A percentile compares a stretch with the other conserved stretches of the same genome.
These are phyloP conservation scores for Linhomoeus sp. DNA, from an alignment of 2,888 invertebrate species.

Conservation along the genomic window DNA sequence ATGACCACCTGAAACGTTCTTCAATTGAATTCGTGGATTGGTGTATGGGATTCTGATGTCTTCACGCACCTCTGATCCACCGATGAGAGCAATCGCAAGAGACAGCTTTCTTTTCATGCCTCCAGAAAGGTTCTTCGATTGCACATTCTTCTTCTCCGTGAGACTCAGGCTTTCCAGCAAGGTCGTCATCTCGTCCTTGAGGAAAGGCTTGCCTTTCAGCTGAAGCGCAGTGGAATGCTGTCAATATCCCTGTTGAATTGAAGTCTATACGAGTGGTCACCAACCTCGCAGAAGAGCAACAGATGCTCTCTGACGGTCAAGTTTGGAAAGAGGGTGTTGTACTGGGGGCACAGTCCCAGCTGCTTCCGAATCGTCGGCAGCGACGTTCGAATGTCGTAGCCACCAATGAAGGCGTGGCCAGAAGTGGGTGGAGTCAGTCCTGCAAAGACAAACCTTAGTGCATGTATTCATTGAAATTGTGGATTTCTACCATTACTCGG, in stretches of 20 bases:
- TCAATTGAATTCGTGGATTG: no score
- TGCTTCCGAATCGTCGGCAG: constrained; percentile 27
- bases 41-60: no score
- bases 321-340: constrained; percentile 58
- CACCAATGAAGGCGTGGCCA: neutral
- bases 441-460: constrained; percentile 13
- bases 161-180: constrained; percentile 47
- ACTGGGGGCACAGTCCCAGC: constrained; percentile 71
- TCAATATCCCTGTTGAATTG: neutral
- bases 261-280: neutral
- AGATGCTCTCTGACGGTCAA: constrained; percentile 60
- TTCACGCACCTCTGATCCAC: constrained; percentile 47
- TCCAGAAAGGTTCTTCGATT: constrained; percentile 45
- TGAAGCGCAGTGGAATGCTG: neutral
- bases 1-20: no score
- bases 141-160: constrained; percentile 41
- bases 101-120: constrained; percentile 58
- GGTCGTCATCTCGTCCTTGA: constrained; percentile 42
- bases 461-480: neutral
- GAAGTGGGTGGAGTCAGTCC: neutral
- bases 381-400: constrained; percentile 40
- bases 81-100: constrained; percentile 53
- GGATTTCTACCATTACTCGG: neutral
- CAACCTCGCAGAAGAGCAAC: constrained; percentile 50
- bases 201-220: constrained; percentile 44